phyloP scores from a whole-genome alignment of 2,888 invertebrate genomes.

The Trissolcus brochymenae region DNA sequence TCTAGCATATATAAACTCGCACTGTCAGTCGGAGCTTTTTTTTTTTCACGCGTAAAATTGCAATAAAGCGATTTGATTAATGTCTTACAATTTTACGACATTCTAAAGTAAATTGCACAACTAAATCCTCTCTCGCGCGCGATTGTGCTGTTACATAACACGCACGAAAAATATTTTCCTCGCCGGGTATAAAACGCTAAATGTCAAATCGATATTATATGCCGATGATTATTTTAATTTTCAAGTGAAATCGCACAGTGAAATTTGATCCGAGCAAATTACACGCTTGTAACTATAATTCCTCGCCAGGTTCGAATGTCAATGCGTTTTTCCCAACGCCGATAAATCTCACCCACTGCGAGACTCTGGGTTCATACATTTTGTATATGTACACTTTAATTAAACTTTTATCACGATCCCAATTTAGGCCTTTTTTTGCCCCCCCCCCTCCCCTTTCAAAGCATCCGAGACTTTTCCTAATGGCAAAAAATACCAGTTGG shows the following conservation, averaged over 20 bases:
- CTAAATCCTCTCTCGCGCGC: constrained; percentile 35
- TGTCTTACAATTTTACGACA: constrained; percentile 53
- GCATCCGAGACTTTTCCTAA: too few species aligned
- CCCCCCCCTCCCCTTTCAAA: too few species aligned
- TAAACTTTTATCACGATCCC: too few species aligned
- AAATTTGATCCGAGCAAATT: not conserved
- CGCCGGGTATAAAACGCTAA: constrained; percentile 45
- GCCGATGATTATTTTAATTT: not conserved
- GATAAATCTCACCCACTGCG: too few species aligned
- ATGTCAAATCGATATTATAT: constrained; percentile 53
- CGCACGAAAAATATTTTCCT: constrained; percentile 30
- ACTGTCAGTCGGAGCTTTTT: constrained; percentile 6
- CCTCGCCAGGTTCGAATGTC: not conserved
- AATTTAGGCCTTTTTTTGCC: too few species aligned
- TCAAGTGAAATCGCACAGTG: not conserved
- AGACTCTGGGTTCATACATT: too few species aligned
- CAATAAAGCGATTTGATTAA: constrained; percentile 51
- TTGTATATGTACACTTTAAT: too few species aligned
- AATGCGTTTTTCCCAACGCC: too few species aligned
- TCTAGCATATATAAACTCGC: constrained; percentile 23
- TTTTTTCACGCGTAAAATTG: constrained; percentile 29
- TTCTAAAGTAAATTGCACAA: constrained; percentile 53
- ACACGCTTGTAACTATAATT: not conserved
- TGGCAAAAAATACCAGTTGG: constrained; percentile 4
- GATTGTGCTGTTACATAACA: constrained; percentile 52